Base-by-base conservation (phyloP, 2,797 vertebrate genomes). In the Alca torda region DNA sequence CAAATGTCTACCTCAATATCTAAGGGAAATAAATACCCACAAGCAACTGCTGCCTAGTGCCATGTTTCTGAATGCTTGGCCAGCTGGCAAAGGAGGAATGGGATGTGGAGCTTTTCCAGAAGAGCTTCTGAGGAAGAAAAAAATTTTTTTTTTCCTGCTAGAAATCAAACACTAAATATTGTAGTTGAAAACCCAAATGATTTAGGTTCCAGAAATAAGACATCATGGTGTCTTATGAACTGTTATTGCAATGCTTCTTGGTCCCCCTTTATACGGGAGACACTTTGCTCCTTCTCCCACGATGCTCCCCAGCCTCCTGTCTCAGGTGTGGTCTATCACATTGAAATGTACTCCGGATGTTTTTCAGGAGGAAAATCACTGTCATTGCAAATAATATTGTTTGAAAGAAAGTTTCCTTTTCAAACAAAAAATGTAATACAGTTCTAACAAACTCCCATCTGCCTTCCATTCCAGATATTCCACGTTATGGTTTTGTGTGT, bases 141-240 rank as follows among this genome's bases (percentile, higher is more conserved):
- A 2, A 23, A 13, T 16, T 35, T 59, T 48, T 53, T 69, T 70
- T 77, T 45, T 82, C 81, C 56, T 70, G 75, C 89, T 89, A 90
- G 92, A 95, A 96, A 95, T 82, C 92, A 96, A 96, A 95, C 50
- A 89, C 87, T 81, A 96, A 96, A 96, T 95, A 96, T 94, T 94
- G 94, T 85, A 85, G 81, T 50, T 83, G 86, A 92, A 92, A 93
- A 8, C 84, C 72, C 93, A 96, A 74, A 95, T 80, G 90, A 72
- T 87, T 90, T 80, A 2, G 30, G 89, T 73, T 96, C 78, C 92
- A 94, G 87, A 65, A 95, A 9, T 48, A 53, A 73, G 91, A 80
- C n/a, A 26, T 35, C 31, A 4, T 21, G 64, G 74, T 76, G 79
- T 43, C 68, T 84, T 26, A 37, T 4, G 48, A 57, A 20, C 65